A percentile compares a stretch with the other conserved stretches of the same genome.
These are phyloP conservation scores for Hybos culiciformis DNA, from an alignment of 2,888 invertebrate species.

Conservation along the genomic window DNA sequence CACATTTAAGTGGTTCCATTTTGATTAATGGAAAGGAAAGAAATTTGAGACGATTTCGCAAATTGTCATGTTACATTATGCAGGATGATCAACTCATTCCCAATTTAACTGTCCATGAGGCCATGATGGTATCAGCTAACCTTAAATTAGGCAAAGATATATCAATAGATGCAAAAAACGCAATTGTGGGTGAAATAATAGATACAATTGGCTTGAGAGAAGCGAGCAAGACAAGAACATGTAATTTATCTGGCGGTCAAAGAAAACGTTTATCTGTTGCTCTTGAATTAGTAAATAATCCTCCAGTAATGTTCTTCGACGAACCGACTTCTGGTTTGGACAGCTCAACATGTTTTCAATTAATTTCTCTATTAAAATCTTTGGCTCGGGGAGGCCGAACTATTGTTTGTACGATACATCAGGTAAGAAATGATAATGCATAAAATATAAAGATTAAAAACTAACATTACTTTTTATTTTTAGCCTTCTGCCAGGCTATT, in stretches of 20 bases:
- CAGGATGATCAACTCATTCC: slow-evolving; percentile 84
- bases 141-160: slow-evolving; percentile 76
- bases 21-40: slow-evolving; percentile 78
- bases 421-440: too few species aligned
- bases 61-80: slow-evolving; percentile 94
- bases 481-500: slow-evolving; percentile 87
- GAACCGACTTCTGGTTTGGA: slow-evolving; percentile 90
- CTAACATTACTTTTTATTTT: too few species aligned
- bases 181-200: slow-evolving; percentile 72
- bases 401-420: slow-evolving; percentile 92
- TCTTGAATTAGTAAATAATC: slow-evolving; percentile 86
- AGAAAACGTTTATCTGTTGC: slow-evolving; percentile 83
- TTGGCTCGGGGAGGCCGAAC: slow-evolving; percentile 78
- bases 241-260: slow-evolving; percentile 79
- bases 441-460: too few species aligned
- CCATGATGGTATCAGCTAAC: slow-evolving; percentile 88
- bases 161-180: slow-evolving; percentile 55
- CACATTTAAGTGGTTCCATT: slow-evolving; percentile 72
- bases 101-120: slow-evolving; percentile 80
- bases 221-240: slow-evolving; percentile 63
- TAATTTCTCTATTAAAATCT: slow-evolving; percentile 75
- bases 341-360: slow-evolving; percentile 88
- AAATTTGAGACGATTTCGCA: slow-evolving; percentile 75
- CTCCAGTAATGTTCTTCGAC: slow-evolving; percentile 95
- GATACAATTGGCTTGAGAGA: slow-evolving; percentile 72